Percentiles rank a stretch among this genome's conserved stretches.
Conservation (phyloP, 2,888 invertebrate genomes). For the Ennomos erosarius region DNA sequence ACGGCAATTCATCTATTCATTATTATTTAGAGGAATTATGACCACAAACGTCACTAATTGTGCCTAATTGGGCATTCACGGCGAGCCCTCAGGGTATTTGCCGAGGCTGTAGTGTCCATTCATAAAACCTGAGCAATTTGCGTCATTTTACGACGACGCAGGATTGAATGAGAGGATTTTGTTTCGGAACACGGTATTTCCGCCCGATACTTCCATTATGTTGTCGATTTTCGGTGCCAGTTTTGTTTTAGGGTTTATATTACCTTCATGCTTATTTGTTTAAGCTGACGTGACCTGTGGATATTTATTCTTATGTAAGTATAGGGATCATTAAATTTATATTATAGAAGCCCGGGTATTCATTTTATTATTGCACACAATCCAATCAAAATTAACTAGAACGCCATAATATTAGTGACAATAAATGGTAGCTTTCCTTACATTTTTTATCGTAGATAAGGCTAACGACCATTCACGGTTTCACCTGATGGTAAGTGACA, state of each 20-base stretch:
- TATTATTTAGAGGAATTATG: constrained; percentile 59
- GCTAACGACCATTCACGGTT: too few relatives aligned
- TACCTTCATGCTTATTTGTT: too few relatives aligned
- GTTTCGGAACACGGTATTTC: constrained; percentile 41
- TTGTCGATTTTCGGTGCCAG: constrained; percentile 27
- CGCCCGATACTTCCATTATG: constrained; percentile 32
- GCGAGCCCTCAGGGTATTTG: constrained; percentile 33
- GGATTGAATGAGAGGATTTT: constrained; percentile 36
- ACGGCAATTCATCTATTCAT: constrained; percentile 59
- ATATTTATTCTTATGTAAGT: neutral
- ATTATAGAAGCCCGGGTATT: neutral
- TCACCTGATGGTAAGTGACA: too few relatives aligned
- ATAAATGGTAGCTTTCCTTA: neutral
- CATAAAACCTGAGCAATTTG: constrained; percentile 38
- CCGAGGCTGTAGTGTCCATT: constrained; percentile 33
- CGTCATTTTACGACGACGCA: constrained; percentile 30
- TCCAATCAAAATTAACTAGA: too few relatives aligned
- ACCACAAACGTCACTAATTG: constrained; percentile 55
- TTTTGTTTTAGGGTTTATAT: constrained; percentile 20
- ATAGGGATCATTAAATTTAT: neutral
- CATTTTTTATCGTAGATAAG: too few relatives aligned
- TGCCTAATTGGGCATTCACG: constrained; percentile 53
- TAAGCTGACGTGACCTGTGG: neutral
- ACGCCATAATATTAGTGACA: too few relatives aligned
- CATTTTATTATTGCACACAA: neutral